Evolutionary conservation across 2,888 invertebrate species (phyloP).

Genomic region (Anthoptus insignis): DNA sequence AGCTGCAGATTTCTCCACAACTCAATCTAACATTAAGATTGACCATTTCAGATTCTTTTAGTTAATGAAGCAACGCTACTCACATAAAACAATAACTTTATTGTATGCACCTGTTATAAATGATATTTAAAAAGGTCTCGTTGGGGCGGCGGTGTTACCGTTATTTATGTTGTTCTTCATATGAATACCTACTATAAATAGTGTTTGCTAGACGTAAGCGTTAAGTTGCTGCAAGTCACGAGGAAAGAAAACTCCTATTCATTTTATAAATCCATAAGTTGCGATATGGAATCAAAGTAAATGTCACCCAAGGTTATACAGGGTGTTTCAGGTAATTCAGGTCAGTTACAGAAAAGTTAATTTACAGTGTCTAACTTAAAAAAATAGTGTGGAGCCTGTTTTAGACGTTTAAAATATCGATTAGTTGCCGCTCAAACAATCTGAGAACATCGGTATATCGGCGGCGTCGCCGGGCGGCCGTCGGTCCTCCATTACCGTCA

Average conservation of each 20-base stretch:
- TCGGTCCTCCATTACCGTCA: conserved; percentile 45
- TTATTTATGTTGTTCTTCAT: background rate
- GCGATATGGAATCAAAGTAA: background rate
- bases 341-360: too few relatives aligned
- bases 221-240: background rate
- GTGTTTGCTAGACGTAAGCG: background rate
- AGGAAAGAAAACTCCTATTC: background rate
- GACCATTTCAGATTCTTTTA: conserved; percentile 31
- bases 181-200: background rate
- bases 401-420: background rate
- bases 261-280: background rate
- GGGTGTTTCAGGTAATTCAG: too few relatives aligned
- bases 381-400: too few relatives aligned
- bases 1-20: conserved; percentile 14
- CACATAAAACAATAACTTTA: conserved; percentile 34
- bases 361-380: too few relatives aligned
- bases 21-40: conserved; percentile 23
- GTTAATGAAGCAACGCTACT: conserved; percentile 21
- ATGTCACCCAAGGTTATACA: too few relatives aligned
- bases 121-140: conserved; percentile 1
- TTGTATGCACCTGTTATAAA: conserved; percentile 27
- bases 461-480: conserved; percentile 1
- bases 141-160: background rate
- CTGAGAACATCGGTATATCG: background rate
- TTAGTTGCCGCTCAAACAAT: conserved; percentile 1